Evolutionary conservation across 2,888 invertebrate species (phyloP), one percentile per base, ranked within the genome.

Genomic region (Drosophila melanosoma): DNA sequence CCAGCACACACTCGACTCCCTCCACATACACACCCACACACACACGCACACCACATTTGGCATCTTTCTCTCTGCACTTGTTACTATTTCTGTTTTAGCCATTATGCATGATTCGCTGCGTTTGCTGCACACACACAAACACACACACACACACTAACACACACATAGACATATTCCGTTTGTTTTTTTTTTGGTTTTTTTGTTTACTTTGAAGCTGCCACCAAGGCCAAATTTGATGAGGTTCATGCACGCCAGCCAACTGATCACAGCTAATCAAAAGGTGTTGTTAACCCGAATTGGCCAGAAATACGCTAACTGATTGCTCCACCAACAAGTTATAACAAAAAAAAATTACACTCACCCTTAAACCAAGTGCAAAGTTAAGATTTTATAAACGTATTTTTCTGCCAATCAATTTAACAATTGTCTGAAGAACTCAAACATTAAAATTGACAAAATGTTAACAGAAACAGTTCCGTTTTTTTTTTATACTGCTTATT

Each of bases 211-310:
- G 65, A 52, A 40, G 53, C 36, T 35, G 49, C 53, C 67, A 82
- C 82, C 83, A 87, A 83, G 88, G 83, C 88, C 83, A 80, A 56
- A 67, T 62, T 69, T 74, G 56, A 63, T 74, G 79, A 49, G 74
- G 40, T 79, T 61, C 60, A 65, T 76, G 76, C 69, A 65, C 69
- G 64, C 59, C 48, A 69, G 29, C 57, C 60, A 62, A 36, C 59
- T n/a, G 64, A 69, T 74, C 59, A 65, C 52, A 60, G 49, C 29
- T 2, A 29, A 33, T 26, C 23, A 57, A n/a, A 45, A 60, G 45
- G 57, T 76, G 77, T 56, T 69, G 59, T 60, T 49, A 7, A 38
- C 15, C n/a, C 56, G 38, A 56, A 56, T 45, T 15, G 61, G 17
- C 68, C 33, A 48, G 42, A 58, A 57, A 49, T 67, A 45, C 49